Evolutionary conservation across 92 coral and sea anemone species (phyloP), one percentile per base, ranked within the genome.

Genomic region (Palythoa caribaeorum): DNA sequence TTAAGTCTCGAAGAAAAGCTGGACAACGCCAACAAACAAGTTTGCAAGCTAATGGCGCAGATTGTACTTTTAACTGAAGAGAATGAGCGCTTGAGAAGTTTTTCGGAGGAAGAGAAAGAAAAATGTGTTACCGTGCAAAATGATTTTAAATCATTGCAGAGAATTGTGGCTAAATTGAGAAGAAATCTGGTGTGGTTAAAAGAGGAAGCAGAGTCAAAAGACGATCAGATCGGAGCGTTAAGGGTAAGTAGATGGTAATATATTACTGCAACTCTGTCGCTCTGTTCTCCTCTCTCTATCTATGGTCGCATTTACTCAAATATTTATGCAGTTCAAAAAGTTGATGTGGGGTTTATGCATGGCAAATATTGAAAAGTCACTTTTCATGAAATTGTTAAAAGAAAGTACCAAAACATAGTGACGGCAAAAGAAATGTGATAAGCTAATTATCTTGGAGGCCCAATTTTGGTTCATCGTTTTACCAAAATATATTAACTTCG

Each of bases 141-240:
- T 19, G 84, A 79, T 4, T 20, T 79, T 8, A 68, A 83, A 7
- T 15, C 70, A 21, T 72, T 90, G 86, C 92, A 85, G 40, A 85
- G 88, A 84, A 74, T 72, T 59, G 81, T 90, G 75, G 70, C 88
- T 21, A 89, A 90, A 65, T 59, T 71, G 71, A 80, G 79, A 36
- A 90, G 88, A 72, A 83, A 55, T 19, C 75, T 73, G 1, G 89
- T 85, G 53, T 85, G 86, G 57, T 63, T 68, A 57, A 90, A 85
- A 39, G 81, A 74, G 69, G 92, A 90, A 47, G 71, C 65, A 28
- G 83, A 73, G 2, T 71, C 89, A 20, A 90, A 90, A 86, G 83
- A 75, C 59, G 78, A 78, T 17, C 87, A 77, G 48, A 85, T 90
- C 51, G 80, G 76, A 8, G 81, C 84, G 86, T 89, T 90, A 40